Evolutionary conservation across 2,113 vertebrate genomes (phyloP).

Genomic region (Trichechus manatus): DNA sequence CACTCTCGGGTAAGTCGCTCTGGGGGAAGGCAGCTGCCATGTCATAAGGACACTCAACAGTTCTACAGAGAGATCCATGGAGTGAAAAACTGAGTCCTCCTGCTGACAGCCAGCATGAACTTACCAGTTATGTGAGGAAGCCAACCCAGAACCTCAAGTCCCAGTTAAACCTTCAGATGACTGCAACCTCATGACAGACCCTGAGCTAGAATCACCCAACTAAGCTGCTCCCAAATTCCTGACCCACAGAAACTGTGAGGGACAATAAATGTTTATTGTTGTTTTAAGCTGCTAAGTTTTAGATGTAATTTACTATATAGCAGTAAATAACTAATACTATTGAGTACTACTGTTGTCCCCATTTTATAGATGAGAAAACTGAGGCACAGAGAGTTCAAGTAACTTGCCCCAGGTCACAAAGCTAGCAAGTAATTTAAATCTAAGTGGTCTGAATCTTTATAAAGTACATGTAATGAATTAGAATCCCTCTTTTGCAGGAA

Average conservation of each 20-base stretch:
- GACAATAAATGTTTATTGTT: background rate
- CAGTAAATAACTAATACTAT: background rate
- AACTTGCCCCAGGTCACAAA: background rate
- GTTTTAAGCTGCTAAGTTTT: background rate
- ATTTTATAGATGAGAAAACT: conserved; percentile 2
- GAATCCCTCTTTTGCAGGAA: background rate
- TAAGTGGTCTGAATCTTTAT: background rate
- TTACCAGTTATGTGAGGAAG: background rate
- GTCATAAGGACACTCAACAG: background rate
- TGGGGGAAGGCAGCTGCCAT: background rate
- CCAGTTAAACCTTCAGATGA: background rate
- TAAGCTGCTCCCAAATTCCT: background rate
- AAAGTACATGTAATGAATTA: background rate
- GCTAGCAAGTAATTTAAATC: background rate
- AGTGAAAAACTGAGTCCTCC: background rate
- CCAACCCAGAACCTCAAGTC: background rate
- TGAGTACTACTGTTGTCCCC: background rate
- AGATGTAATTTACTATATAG: background rate
- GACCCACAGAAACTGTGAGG: background rate
- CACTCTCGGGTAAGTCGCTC: background rate
- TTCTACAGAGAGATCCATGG: background rate
- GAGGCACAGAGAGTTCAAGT: background rate
- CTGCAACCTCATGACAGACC: background rate
- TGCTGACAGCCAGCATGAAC: background rate
- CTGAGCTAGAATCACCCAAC: background rate